Conservation (phyloP, 2,888 invertebrate genomes). For the Macaria liturata region DNA sequence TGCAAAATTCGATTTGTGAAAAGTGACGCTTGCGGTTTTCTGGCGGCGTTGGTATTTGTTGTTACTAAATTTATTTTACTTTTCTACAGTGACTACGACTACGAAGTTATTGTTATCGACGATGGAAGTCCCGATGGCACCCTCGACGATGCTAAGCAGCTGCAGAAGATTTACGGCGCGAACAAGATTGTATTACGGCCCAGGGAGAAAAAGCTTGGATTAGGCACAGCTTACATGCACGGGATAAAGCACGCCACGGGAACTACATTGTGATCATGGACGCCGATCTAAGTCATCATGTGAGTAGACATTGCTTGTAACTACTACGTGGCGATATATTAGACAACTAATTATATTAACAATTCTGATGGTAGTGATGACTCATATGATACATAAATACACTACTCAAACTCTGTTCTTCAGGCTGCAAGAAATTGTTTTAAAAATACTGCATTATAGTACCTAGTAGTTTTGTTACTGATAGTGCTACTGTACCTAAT, state of each 20-base stretch:
- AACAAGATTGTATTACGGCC: constrained; percentile 94
- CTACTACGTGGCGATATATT: too few species aligned
- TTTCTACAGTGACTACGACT: constrained; percentile 86
- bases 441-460: too few species aligned
- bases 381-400: too few species aligned
- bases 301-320: constrained; percentile 69
- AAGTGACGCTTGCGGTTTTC: too few species aligned
- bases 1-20: too few species aligned
- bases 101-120: constrained; percentile 98
- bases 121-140: constrained; percentile 99
- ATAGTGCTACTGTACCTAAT: too few species aligned
- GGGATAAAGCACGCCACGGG: constrained; percentile 98
- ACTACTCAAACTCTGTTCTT: too few species aligned
- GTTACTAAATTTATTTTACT: constrained; percentile 6
- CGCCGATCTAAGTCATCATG: constrained; percentile 98
- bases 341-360: too few species aligned
- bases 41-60: not conserved
- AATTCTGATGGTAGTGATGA: too few species aligned
- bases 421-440: too few species aligned
- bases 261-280: constrained; percentile 99
- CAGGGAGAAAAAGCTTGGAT: constrained; percentile 95
- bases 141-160: constrained; percentile 93
- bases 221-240: constrained; percentile 99
- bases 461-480: too few species aligned
- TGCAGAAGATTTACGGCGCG: constrained; percentile 95